Evolutionary conservation across 2,888 invertebrate species (phyloP), one percentile per base, ranked within the genome.

Genomic region (Zele albiditarsus): DNA sequence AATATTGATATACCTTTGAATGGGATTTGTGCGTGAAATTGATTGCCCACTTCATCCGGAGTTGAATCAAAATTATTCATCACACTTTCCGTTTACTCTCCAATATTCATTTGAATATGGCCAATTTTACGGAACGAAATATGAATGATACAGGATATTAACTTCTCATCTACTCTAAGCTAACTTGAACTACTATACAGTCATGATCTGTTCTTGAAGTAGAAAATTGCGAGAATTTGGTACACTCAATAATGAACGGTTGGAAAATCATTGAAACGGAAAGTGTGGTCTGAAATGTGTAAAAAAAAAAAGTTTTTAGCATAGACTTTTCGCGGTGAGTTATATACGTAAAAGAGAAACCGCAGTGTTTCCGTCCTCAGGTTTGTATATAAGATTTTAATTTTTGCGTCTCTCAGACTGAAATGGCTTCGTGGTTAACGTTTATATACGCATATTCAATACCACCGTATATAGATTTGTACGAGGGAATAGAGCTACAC

Each of bases 311-410:
- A 53, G 8, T 53, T 53, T 53, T 20, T n/a, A 6, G 20, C 20
- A 53, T 53, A 20, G 20, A 53, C 20, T 53, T 53, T 53, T 20
- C 53, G 53, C 20, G 20, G 20, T 53, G 20, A 53, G 20, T 53
- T 53, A 53, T 53, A 53, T 20, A 53, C n/a, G 16, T 53, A 53
- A 53, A 46, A 20, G 53, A 20, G 53, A 23, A 10, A 53, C 53
- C 53, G 53, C 53, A 53, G 53, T n/a, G 53, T 53, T 53, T 53
- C 53, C 53, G 53, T 53, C 53, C 8, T 53, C 8, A 20, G 20
- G 20, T 20, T 53, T 53, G 8, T 20, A 4, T 20, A 20, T 23
- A 53, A 53, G 20, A 53, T 53, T 53, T 53, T 53, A 53, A 53
- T 53, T 53, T n/a, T 53, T 53, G 20, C 53, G 20, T 20, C 20